Base-by-base conservation (phyloP, 1,140 invertebrate genomes). In the Stegodyphus dumicola region DNA sequence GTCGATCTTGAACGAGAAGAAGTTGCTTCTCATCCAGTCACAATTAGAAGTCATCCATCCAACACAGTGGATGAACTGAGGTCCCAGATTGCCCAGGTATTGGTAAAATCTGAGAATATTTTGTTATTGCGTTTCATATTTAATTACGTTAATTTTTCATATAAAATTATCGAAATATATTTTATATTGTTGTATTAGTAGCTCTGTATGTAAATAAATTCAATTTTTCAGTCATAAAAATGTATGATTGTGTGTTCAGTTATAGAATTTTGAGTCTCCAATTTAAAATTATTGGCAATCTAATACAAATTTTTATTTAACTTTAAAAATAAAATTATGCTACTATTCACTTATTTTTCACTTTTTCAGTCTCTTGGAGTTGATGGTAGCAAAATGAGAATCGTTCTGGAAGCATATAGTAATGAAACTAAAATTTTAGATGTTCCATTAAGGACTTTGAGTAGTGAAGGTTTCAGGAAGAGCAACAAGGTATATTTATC, bases 11-110 rank as follows among this genome's bases (percentile, higher is more conserved):
- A 92, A 60, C 92, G 89, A 53, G 93, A 93, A 89, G 92, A 93
- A 81, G 92, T 95, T 74, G 92, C 93, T 81, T 92, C 93, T 67
- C 74, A 76, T 70, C 93, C 94, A 70, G 90, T 92, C 86, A 92
- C 91, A 88, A 90, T 95, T 17, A 91, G 94, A 81, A 93, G 93
- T 54, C 92, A 92, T 88, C 90, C 92, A 66, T 90, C 90, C 53
- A 92, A 94, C 88, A 93, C 92, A 51, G 92, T 94, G 18, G 90
- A 89, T 76, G 93, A 93, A 49, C 92, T 95, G 65, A 94, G 94
- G 88, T 89, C 92, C 85, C 91, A 91, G 56, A 89, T 92, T 54
- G 87, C 89, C 67, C 89, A 92, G 88, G 91, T 91, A 76, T 33
- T 60, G 15, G 9, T 60, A 10, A n/a, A n/a, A 49, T 9, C 86